A percentile compares a stretch with the other conserved stretches of the same genome.
Conservation (phyloP, 2,888 invertebrate genomes). For the Chouioia cunea region DNA sequence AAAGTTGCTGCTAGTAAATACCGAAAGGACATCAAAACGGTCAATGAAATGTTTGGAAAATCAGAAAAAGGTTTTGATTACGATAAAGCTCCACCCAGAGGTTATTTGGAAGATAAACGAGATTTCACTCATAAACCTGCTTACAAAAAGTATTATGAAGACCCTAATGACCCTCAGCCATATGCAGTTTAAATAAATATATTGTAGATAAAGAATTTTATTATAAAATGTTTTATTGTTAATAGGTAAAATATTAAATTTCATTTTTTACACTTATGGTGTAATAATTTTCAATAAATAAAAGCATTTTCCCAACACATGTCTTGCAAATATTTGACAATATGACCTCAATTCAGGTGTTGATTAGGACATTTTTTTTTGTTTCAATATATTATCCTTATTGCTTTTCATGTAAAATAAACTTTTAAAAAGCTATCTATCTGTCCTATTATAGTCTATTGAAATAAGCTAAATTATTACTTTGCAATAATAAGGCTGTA, state of each 20-base stretch:
- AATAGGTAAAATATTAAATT: slow-evolving; percentile 26
- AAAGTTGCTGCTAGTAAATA: slow-evolving; percentile 81
- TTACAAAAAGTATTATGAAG: slow-evolving; percentile 84
- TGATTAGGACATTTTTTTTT: slow-evolving; percentile 15
- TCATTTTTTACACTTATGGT: slow-evolving; percentile 34
- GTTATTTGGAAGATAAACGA: slow-evolving; percentile 84
- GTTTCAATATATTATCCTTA: slow-evolving; percentile 11
- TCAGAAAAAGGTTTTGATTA: slow-evolving; percentile 79
- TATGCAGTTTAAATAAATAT: slow-evolving; percentile 71
- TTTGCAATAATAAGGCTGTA: background rate
- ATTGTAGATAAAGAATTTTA: slow-evolving; percentile 29
- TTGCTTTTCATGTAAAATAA: slow-evolving; percentile 9
- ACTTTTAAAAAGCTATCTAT: slow-evolving; percentile 16
- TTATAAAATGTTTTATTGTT: slow-evolving; percentile 28
- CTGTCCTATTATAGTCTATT: slow-evolving; percentile 13
- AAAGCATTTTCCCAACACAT: slow-evolving; percentile 17
- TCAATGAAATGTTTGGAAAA: slow-evolving; percentile 79
- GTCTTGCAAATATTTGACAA: slow-evolving; percentile 18
- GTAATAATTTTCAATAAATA: slow-evolving; percentile 28
- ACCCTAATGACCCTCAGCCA: slow-evolving; percentile 79
- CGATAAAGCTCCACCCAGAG: slow-evolving; percentile 81
- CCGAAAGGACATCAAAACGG: slow-evolving; percentile 80
- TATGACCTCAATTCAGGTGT: slow-evolving; percentile 9
- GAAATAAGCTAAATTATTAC: background rate
- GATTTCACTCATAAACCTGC: slow-evolving; percentile 85